Conservation (phyloP, 1,140 invertebrate genomes). For the Pseudobourletiella spinata region DNA sequence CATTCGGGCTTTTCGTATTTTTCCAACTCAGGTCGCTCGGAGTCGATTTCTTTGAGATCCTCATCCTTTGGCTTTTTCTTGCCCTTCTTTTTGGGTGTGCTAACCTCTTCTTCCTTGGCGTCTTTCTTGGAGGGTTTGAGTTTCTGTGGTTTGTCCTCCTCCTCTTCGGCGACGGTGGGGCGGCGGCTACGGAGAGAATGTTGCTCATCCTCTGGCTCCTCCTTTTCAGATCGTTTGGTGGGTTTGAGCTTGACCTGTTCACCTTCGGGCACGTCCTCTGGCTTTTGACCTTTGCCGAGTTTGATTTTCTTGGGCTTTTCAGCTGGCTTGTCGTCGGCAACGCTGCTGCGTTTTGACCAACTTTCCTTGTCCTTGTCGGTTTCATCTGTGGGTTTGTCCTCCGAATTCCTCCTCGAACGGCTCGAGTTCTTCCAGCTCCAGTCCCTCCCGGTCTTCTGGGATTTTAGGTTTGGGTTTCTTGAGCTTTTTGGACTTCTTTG, state of each 20-base stretch:
- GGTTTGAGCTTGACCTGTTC: not conserved
- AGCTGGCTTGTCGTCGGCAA: not conserved
- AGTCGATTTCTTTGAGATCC: not conserved
- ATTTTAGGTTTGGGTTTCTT: not conserved
- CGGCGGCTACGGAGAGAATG: not conserved
- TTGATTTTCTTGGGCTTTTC: not conserved
- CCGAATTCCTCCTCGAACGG: not conserved
- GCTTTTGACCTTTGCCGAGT: not conserved
- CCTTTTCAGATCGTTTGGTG: not conserved
- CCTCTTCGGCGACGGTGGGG: not conserved
- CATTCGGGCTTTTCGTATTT: constrained; percentile 11
- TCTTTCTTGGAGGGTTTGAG: not conserved
- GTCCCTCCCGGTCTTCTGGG: not conserved
- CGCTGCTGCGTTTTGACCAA: not conserved
- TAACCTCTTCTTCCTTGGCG: not conserved
- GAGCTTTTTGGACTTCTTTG: not conserved
- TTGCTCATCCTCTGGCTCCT: not conserved
- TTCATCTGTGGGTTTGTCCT: not conserved
- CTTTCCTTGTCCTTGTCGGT: not conserved
- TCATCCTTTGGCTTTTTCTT: not conserved
- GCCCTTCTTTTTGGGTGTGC: not conserved
- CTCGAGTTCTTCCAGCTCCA: not conserved
- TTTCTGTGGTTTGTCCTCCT: not conserved
- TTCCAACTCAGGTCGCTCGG: not conserved
- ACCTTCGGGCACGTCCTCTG: not conserved